Base-by-base conservation (phyloP, 2,113 vertebrate genomes). In the Strigops habroptila region DNA sequence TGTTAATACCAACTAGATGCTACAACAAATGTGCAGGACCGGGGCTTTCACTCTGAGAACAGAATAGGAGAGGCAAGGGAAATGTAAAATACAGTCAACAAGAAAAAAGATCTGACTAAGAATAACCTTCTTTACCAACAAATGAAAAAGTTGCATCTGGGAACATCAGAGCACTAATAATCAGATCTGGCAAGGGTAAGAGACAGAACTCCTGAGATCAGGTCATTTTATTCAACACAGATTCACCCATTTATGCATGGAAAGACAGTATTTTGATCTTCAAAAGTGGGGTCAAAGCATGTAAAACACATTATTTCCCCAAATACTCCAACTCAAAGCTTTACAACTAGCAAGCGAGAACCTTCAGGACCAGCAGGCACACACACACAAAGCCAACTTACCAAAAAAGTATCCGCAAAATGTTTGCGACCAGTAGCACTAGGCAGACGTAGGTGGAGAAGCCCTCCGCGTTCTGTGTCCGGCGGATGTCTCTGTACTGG, bases 401-500 rank as follows among this genome's bases (percentile, higher is more conserved):
- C 99, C 99, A 99, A 75, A 99, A 99, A 3, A 99, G 98, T 57
- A 99, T 99, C 83, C 99, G 96, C 46, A 99, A 83, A 62, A 99
- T 99, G 89, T 99, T 99, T 1, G 99, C 99, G 52, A 99, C 98
- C 80, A 99, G 97, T 11, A 99, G 87, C 79, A 99, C 99, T 69
- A 99, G 96, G 86, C 99, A 99, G 86, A 99, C 99, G 39, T 99
- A 99, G 52, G 98, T 98, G 87, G 99, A 99, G 96, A 99, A 99
- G 18, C 99, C 99, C 80, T 99, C 99, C 0, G 99, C 99, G 9
- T 99, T 99, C 97, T 99, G 99, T 0, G 98, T 98, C 51, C 98
- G 97, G 37, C 98, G 98, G 93, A 99, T 99, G 96, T 99, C 98
- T 41, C 99, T 82, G 98, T 99, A 99, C 97, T 99, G 99, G 1